Base-by-base conservation (phyloP, 2,888 invertebrate genomes). In the Epiblema foenella region DNA sequence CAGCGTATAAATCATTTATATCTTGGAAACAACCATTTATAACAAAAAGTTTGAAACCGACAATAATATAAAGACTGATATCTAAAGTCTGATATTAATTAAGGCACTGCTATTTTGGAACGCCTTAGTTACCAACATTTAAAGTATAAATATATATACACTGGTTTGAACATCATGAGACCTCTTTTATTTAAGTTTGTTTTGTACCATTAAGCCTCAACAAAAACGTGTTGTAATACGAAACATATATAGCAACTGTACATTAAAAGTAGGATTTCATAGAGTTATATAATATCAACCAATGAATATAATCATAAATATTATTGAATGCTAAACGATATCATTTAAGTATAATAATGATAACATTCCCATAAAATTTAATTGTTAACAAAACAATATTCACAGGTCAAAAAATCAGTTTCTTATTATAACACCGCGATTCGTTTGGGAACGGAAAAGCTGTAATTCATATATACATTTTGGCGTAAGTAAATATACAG, bases 61-160 rank as follows among this genome's bases (percentile, higher is more conserved):
- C 74, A 73, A 74, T 65, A 46, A 75, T 69, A 75, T 69, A 76
- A 75, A 78, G 77, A 80, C 77, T 75, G 75, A 78, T 78, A 73
- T 75, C 24, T 24, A 24, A 24, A 24, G 2, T 3, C 24, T 24
- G 24, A 24, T 24, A 24, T 24, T 86, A 88, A 24, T 24, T 86
- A 88, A 88, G 87, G 88, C 88, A 88, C 88, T 87, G 81, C 77
- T 77, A 76, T 78, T n/a, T 77, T 80, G 57, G 56, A 81, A 77
- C 77, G 76, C 76, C 72, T 78, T 37, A 51, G 17, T 56, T 39
- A 60, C 54, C 20, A 60, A 62, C 56, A 66, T 62, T 62, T 66
- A 66, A 60, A 37, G 24, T 46, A 46, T 46, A 29, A 60, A 29
- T 46, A 49, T 66, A 24, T 24, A 17, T 57, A 66, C 17, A 33